Base-by-base conservation (phyloP, 1,140 invertebrate genomes). In the Panagrolaimus sp. region DNA sequence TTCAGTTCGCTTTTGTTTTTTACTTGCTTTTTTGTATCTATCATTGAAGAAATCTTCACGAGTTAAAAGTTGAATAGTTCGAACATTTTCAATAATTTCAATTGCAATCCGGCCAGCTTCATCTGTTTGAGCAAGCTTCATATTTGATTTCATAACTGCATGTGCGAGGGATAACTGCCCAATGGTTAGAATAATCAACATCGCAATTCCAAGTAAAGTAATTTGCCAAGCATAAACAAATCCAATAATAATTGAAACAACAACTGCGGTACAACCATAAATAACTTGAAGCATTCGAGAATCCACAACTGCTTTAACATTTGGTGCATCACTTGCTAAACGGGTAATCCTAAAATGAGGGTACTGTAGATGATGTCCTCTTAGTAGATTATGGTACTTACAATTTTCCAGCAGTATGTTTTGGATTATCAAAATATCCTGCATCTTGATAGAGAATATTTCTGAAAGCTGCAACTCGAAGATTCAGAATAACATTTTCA, bases 81-180 rank as follows among this genome's bases (percentile, higher is more conserved):
- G 70, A 0, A 85, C 83, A 71, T 85, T 85, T 65, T 83, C 83
- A 48, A 85, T 83, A 7, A 75, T 75, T 74, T 85, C 84, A 21
- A 63, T 48, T 48, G 65, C 32, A 48, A 68, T 74, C 17, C 75
- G 46, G 24, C 70, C n/a, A 72, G 63, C 43, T 63, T 48, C n/a
- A 47, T 58, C 70, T n/a, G 75, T 52, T 1, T 32, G 12, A 0
- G 72, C n/a, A 10, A 75, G 69, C 7, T 73, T 32, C 15, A 21
- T 38, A 8, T 73, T 73, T 2, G 52, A 12, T 58, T 58, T 58
- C 52, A 58, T 58, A 1, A 73, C 38, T 6, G 71, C 70, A n/a
- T 68, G 46, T 2, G 71, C 28, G 3, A 73, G 12, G 7, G 21
- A 15, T 17, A 52, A 72, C 48, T 73, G 71, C 2, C 46, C 17